Base-by-base conservation (phyloP, 1,140 invertebrate species). In the Heliconius himera region DNA sequence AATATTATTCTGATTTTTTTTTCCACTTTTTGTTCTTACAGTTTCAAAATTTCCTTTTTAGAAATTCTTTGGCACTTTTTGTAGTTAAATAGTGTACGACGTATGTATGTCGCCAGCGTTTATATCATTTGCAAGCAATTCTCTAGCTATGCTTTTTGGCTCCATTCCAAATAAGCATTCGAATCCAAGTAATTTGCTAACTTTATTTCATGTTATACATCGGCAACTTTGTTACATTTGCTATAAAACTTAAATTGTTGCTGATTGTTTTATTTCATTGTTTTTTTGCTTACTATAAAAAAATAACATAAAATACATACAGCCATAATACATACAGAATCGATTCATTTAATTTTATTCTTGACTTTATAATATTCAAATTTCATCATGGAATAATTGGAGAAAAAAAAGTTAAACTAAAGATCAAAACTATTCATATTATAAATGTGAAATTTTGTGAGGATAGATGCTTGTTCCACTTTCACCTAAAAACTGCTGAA, bases 61-160 rank as follows among this genome's bases (percentile, higher is more conserved):
- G 85, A 83, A 86, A 89, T 87, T 89, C 85, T 77, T 83, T 82
- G 82, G 80, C 83, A 87, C 85, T 89, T 84, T 86, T 83, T 83
- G 74, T 84, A 87, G 80, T 89, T 89, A 86, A 87, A 84, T 81
- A 84, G 78, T 87, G 81, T 82, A 76, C 85, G 85, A 76, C 83
- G 82, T 87, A 87, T 66, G 60, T 66, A 66, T 89, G 88, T 90
- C 87, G 84, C 83, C 82, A 83, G 85, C 83, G 82, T 88, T 66
- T 89, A 91, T 88, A 87, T 89, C 86, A 90, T 90, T 91, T 87
- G 88, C 85, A 87, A 93, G 88, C 88, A 87, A 89, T 89, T 89
- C 87, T 79, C 83, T 84, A 85, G 82, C 85, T 81, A 78, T 82
- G 83, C 80, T 86, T 84, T 87, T 89, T 93, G 91, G 91, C 90